Conservation (phyloP, 1,140 invertebrate genomes). For the Aphelenchoides besseyi region DNA sequence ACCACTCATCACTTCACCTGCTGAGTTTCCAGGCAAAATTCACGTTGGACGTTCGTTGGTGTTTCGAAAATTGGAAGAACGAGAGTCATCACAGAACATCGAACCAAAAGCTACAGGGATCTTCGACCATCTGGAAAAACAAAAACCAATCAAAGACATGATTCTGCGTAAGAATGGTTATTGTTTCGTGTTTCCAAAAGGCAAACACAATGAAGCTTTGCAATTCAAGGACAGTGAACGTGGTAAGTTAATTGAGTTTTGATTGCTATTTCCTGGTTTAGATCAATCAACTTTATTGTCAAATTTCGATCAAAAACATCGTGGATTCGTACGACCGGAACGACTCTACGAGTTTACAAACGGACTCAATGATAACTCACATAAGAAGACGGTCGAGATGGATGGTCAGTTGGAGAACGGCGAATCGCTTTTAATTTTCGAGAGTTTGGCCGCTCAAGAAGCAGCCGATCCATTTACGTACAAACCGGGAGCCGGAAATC, state of each 20-base stretch:
- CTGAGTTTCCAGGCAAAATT: conserved; percentile 9
- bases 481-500: conserved; percentile 25
- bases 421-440: conserved; percentile 30
- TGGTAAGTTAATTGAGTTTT: conserved; percentile 1
- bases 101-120: too few species aligned
- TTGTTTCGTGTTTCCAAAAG: conserved; percentile 12
- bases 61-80: background rate
- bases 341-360: background rate
- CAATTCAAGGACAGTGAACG: background rate
- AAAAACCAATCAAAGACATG: conserved; percentile 5
- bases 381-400: background rate
- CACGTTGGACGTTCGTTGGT: background rate
- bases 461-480: conserved; percentile 29
- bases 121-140: background rate
- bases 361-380: background rate
- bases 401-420: conserved; percentile 4
- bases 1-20: background rate
- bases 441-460: conserved; percentile 4
- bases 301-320: background rate
- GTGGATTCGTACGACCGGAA: background rate
- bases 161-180: conserved; percentile 10
- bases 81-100: too few species aligned
- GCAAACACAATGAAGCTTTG: background rate
- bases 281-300: background rate
- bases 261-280: conserved; percentile 1